Percentiles rank a stretch among this genome's conserved stretches.
Evolutionary conservation across 2,113 vertebrate genomes (phyloP).

Genomic region (Trematomus loennbergii): DNA sequence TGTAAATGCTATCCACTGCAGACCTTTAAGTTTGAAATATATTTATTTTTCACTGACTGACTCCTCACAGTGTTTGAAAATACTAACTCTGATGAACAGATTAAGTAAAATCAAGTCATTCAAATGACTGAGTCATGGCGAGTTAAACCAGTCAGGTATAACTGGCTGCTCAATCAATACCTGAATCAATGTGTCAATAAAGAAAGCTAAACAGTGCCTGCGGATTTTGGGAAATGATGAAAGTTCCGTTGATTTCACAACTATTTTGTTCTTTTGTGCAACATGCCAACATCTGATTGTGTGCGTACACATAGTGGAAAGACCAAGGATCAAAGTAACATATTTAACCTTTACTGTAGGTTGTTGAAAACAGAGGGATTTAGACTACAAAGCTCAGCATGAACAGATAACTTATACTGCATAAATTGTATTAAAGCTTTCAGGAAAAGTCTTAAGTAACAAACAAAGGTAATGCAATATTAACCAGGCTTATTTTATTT

Average conservation of each 20-base stretch:
- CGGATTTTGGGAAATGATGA: constrained; percentile 75
- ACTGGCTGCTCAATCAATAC: constrained; percentile 30
- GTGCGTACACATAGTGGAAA: constrained; percentile 25
- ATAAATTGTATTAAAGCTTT: neutral
- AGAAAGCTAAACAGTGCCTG: neutral
- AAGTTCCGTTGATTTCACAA: constrained; percentile 61
- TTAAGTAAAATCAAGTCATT: neutral
- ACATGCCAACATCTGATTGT: constrained; percentile 8
- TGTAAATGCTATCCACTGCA: neutral
- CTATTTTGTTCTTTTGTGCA: constrained; percentile 13
- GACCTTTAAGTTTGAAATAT: neutral
- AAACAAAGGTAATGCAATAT: neutral
- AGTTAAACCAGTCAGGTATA: neutral
- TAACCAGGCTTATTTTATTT: neutral
- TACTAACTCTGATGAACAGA: neutral
- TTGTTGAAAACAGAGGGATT: neutral
- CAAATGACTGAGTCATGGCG: neutral
- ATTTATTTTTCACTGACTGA: neutral
- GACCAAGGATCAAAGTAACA: neutral
- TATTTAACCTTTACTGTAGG: neutral
- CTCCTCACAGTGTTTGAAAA: neutral
- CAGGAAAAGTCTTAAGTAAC: neutral
- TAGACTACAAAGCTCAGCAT: neutral
- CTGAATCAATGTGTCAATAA: constrained; percentile 34
- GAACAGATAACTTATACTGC: neutral